Conservation (phyloP, 2,888 invertebrate genomes). For the Neoscelio sp. region DNA sequence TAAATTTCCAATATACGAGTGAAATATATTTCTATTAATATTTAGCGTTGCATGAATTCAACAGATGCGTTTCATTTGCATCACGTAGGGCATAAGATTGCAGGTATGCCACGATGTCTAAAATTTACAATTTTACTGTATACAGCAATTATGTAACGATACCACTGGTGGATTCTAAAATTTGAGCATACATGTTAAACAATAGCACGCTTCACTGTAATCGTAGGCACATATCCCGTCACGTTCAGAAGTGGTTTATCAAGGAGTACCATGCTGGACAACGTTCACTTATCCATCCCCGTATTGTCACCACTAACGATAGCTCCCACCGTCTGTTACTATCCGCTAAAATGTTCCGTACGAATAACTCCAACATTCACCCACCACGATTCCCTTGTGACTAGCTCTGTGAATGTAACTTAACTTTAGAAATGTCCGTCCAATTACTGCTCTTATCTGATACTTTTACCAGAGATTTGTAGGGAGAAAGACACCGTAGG, state of each 20-base stretch:
- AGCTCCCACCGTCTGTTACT: slow-evolving; percentile 5
- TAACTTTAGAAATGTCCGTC: neutral
- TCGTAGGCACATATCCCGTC: slow-evolving; percentile 40
- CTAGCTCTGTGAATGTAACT: neutral
- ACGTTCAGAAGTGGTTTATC: slow-evolving; percentile 48
- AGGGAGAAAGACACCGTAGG: too few relatives aligned
- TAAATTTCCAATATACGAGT: neutral
- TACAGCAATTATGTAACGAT: slow-evolving; percentile 34
- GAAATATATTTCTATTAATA: neutral
- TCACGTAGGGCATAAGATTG: slow-evolving; percentile 11
- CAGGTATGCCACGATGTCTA: neutral
- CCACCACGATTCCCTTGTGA: slow-evolving; percentile 4
- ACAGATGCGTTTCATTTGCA: slow-evolving; percentile 13
- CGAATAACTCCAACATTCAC: slow-evolving; percentile 1
- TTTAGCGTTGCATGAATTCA: neutral
- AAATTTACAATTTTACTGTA: slow-evolving; percentile 12
- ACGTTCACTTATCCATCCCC: slow-evolving; percentile 31
- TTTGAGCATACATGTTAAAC: slow-evolving; percentile 44
- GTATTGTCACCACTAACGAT: slow-evolving; percentile 25
- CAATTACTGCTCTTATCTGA: too few relatives aligned
- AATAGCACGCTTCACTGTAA: slow-evolving; percentile 38
- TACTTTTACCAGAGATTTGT: neutral
- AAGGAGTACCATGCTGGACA: slow-evolving; percentile 33
- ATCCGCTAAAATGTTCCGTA: slow-evolving; percentile 28
- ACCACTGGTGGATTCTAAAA: slow-evolving; percentile 36